Evolutionary conservation across 2,888 invertebrate species (phyloP).

Genomic region (Miltochrista miniata): DNA sequence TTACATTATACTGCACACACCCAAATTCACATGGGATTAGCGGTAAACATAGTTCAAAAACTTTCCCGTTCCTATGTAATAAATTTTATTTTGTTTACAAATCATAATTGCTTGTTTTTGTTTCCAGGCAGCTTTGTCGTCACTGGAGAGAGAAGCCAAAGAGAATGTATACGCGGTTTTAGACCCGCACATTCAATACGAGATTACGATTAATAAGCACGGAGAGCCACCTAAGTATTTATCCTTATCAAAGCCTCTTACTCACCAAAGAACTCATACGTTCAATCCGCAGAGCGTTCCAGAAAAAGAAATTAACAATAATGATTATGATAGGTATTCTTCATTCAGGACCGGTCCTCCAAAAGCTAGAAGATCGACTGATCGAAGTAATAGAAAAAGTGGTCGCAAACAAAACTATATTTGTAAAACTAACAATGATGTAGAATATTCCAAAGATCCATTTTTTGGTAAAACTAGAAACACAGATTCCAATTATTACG

Average conservation of each 20-base stretch:
- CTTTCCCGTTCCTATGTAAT: no score
- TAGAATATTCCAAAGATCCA: slow-evolving; percentile 73
- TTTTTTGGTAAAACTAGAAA: slow-evolving; percentile 57
- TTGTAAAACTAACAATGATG: slow-evolving; percentile 68
- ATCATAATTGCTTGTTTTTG: slow-evolving; percentile 13
- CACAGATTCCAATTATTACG: slow-evolving; percentile 42
- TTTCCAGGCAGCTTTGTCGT: slow-evolving; percentile 73
- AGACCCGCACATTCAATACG: slow-evolving; percentile 82
- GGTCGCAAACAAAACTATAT: slow-evolving; percentile 50
- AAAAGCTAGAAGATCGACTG: slow-evolving; percentile 59
- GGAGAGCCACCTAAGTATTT: slow-evolving; percentile 81
- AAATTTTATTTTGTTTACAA: no score
- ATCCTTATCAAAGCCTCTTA: slow-evolving; percentile 79
- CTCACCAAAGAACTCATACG: slow-evolving; percentile 79
- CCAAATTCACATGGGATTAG: slow-evolving; percentile 26
- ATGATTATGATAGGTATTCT: slow-evolving; percentile 55
- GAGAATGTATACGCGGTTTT: slow-evolving; percentile 82
- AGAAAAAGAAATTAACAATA: slow-evolving; percentile 66
- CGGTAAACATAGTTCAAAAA: background rate
- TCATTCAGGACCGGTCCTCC: slow-evolving; percentile 64
- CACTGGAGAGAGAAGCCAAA: slow-evolving; percentile 82
- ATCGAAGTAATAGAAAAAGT: slow-evolving; percentile 38
- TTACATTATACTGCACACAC: slow-evolving; percentile 45
- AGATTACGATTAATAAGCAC: slow-evolving; percentile 80
- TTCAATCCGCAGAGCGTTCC: slow-evolving; percentile 62